Conservation (phyloP, 2,113 vertebrate species). For the Candoia aspera region DNA sequence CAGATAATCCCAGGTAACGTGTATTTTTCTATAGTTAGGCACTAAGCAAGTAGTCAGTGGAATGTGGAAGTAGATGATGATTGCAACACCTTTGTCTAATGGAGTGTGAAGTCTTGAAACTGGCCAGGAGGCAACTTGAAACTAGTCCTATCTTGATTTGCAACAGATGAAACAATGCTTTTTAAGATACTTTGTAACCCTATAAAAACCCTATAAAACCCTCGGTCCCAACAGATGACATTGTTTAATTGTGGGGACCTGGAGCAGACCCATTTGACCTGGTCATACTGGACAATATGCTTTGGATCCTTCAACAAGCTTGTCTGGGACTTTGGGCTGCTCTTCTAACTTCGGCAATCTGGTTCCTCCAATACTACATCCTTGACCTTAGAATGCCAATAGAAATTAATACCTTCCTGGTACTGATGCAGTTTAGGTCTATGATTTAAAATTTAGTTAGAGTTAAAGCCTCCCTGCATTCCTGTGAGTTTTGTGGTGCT, state of each 20-base stretch:
- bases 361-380: background rate
- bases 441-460: too few relatives aligned
- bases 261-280: background rate
- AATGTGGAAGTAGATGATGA: background rate
- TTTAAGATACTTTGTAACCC: background rate
- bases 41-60: background rate
- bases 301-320: background rate
- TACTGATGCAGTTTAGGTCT: background rate
- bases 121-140: background rate
- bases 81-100: background rate
- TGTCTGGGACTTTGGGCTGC: background rate
- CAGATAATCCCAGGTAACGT: background rate
- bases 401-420: background rate
- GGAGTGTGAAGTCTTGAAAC: background rate
- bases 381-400: background rate
- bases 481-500: too few relatives aligned
- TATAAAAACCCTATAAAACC: background rate
- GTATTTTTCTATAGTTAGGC: background rate
- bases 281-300: background rate
- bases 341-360: background rate
- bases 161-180: background rate
- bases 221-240: background rate
- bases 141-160: background rate
- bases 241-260: background rate
- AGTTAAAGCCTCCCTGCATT: too few relatives aligned